Conservation (phyloP, 2,113 vertebrate species). For the Thymallus thymallus region DNA sequence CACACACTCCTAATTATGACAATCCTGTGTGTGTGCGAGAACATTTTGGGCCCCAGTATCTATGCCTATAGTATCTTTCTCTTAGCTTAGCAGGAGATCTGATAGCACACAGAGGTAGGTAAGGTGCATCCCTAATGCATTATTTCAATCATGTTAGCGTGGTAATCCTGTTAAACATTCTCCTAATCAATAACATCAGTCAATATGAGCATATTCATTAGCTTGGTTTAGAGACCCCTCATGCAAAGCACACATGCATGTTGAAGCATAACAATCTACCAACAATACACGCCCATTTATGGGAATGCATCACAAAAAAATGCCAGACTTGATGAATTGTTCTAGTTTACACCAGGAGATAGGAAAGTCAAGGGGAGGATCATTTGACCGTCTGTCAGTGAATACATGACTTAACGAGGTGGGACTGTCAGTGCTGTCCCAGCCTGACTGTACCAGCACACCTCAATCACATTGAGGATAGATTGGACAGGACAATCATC, state of each 20-base stretch:
- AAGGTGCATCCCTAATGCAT: conserved; percentile 53
- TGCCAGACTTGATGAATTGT: too few relatives aligned
- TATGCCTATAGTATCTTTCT: not conserved
- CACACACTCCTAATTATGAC: conserved; percentile 28
- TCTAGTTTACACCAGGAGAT: too few relatives aligned
- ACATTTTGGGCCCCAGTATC: not conserved
- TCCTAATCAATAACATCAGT: conserved; percentile 63
- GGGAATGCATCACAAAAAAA: too few relatives aligned
- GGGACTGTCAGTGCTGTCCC: too few relatives aligned
- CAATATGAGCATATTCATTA: conserved; percentile 65
- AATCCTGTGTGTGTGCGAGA: conserved; percentile 14
- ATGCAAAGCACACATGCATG: not conserved
- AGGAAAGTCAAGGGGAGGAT: too few relatives aligned
- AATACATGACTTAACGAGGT: too few relatives aligned
- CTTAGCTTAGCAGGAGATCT: too few relatives aligned
- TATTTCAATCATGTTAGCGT: conserved; percentile 66
- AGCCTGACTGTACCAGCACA: too few relatives aligned
- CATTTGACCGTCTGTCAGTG: too few relatives aligned
- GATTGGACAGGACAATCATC: not conserved
- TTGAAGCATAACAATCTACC: conserved; percentile 12
- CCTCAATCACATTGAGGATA: too few relatives aligned
- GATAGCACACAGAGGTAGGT: too few relatives aligned
- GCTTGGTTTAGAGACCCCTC: conserved; percentile 24
- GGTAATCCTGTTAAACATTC: conserved; percentile 66
- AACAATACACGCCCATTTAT: not conserved